Conservation (phyloP, 1,140 invertebrate genomes). For the Drosophila navojoa region DNA sequence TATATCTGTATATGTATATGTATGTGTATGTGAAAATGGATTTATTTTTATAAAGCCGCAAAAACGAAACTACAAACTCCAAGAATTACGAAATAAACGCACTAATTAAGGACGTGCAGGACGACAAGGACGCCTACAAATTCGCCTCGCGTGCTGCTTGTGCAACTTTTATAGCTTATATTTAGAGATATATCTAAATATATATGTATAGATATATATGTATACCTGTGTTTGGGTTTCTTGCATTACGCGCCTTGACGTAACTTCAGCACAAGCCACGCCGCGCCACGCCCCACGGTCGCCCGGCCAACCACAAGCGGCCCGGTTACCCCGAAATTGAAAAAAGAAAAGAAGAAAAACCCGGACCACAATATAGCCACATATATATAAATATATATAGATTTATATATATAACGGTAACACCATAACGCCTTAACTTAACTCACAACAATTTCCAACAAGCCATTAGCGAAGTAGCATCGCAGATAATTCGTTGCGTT, state of each 20-base stretch:
- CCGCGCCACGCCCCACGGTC: conserved; percentile 6
- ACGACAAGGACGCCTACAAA: conserved; percentile 27
- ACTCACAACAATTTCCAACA: conserved; percentile 62
- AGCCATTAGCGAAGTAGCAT: conserved; percentile 39
- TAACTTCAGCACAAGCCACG: conserved; percentile 45
- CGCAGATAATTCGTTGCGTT: conserved; percentile 69
- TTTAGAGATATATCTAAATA: conserved; percentile 39
- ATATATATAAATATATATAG: background rate
- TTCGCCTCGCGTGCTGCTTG: conserved; percentile 55
- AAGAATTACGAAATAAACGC: conserved; percentile 56
- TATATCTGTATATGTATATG: conserved; percentile 29
- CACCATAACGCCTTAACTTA: conserved; percentile 73
- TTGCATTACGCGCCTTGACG: conserved; percentile 67
- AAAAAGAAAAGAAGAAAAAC: no score
- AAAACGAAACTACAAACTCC: conserved; percentile 47
- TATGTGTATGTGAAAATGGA: conserved; percentile 43
- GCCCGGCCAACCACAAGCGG: background rate
- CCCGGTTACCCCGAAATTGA: background rate
- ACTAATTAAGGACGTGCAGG: conserved; percentile 55
- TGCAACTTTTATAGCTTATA: conserved; percentile 50
- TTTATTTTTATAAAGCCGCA: conserved; percentile 77
- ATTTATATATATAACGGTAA: conserved; percentile 39
- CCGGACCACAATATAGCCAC: conserved; percentile 5
- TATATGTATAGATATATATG: conserved; percentile 46
- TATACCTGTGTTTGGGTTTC: conserved; percentile 72